phyloP scores from a whole-genome alignment of 2,113 vertebrate species.

The Dascyllus trimaculatus region DNA sequence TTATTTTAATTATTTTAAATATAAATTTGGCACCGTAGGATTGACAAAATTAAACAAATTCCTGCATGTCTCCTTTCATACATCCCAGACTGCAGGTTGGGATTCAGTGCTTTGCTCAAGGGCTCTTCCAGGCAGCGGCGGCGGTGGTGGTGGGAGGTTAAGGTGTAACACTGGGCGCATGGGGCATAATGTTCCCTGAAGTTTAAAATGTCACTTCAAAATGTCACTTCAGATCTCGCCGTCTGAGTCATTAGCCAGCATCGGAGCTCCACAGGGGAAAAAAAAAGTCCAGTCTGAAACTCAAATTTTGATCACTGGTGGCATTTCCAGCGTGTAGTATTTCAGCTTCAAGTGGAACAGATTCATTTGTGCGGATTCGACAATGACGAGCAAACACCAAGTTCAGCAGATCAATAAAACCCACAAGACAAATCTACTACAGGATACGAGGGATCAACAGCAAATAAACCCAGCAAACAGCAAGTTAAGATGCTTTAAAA shows the following conservation, averaged over 20 bases:
- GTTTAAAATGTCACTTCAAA: constrained; percentile 63
- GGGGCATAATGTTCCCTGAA: constrained; percentile 44
- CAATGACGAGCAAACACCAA: not conserved
- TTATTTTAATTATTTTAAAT: not conserved
- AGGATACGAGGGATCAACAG: too few relatives aligned
- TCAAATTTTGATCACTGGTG: constrained; percentile 18
- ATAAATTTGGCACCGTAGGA: not conserved
- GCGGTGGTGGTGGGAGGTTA: not conserved
- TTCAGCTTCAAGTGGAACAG: not conserved
- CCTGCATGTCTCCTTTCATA: not conserved
- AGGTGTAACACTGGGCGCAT: constrained; percentile 25
- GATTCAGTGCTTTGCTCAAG: constrained; percentile 33
- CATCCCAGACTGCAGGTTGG: not conserved
- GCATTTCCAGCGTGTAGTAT: constrained; percentile 11
- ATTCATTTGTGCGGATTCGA: not conserved
- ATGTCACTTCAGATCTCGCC: constrained; percentile 51
- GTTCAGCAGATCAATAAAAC: not conserved
- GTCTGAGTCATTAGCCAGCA: constrained; percentile 34
- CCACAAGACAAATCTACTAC: not conserved
- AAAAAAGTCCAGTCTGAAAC: constrained; percentile 15
- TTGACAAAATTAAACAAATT: not conserved
- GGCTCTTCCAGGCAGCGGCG: constrained; percentile 4
- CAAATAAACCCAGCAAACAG: not conserved
- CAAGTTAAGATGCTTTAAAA: too few relatives aligned
- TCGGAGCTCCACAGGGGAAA: constrained; percentile 23